Percentiles rank a stretch among this genome's conserved stretches.
These are phyloP conservation scores for Dasysyrphus tricinctus DNA, from an alignment of 2,888 invertebrate genomes.

Conservation along the genomic window DNA sequence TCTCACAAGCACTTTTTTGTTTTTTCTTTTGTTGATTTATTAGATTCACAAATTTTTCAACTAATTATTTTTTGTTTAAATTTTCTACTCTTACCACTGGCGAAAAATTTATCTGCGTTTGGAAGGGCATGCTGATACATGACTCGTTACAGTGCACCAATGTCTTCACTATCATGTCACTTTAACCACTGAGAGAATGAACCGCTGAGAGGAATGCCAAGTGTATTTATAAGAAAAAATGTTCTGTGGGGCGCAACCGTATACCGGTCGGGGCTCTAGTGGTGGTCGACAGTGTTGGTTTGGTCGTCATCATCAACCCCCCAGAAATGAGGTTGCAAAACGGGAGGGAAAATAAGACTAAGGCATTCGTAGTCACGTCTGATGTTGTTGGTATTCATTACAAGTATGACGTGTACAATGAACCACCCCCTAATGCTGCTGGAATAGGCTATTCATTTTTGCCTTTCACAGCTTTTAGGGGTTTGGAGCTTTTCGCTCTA, in stretches of 20 bases:
- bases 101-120: slow-evolving; percentile 83
- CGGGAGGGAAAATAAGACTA: background rate
- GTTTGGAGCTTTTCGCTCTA: slow-evolving; percentile 48
- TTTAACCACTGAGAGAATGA: slow-evolving; percentile 84
- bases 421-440: slow-evolving; percentile 52
- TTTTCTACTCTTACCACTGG: slow-evolving; percentile 81
- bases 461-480: slow-evolving; percentile 14
- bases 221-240: slow-evolving; percentile 81
- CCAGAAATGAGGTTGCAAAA: slow-evolving; percentile 29
- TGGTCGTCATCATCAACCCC: slow-evolving; percentile 39
- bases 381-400: background rate
- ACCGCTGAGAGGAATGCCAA: slow-evolving; percentile 79
- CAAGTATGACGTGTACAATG: slow-evolving; percentile 23
- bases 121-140: slow-evolving; percentile 84
- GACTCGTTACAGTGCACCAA: slow-evolving; percentile 83
- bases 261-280: slow-evolving; percentile 8
- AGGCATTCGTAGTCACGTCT: slow-evolving; percentile 22
- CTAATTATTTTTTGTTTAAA: slow-evolving; percentile 41
- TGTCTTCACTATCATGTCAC: slow-evolving; percentile 84
- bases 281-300: slow-evolving; percentile 4
- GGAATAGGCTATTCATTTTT: slow-evolving; percentile 52
- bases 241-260: slow-evolving; percentile 43
- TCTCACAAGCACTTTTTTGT: slow-evolving; percentile 63
- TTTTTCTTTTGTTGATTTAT: slow-evolving; percentile 3
- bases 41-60: slow-evolving; percentile 26